phyloP scores from a whole-genome alignment of 2,888 invertebrate species.

The Parnassius orleans region DNA sequence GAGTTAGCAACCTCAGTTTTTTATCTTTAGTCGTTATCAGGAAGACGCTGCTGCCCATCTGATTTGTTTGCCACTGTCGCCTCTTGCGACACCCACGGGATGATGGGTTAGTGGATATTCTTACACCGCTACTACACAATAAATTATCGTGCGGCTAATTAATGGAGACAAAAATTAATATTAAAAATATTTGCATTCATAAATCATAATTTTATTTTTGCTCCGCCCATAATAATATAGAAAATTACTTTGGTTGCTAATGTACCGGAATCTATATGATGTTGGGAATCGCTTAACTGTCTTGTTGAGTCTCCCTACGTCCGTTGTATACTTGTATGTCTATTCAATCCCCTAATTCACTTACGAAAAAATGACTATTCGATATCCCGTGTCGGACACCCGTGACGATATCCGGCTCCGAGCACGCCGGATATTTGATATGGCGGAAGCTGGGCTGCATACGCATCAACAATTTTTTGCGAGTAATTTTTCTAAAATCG shows the following conservation, averaged over 20 bases:
- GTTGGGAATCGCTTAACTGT: slow-evolving; percentile 51
- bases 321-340: slow-evolving; percentile 38
- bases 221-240: slow-evolving; percentile 9
- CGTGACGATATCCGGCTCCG: slow-evolving; percentile 64
- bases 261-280: slow-evolving; percentile 34
- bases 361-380: slow-evolving; percentile 75
- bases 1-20: too few relatives aligned
- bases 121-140: too few relatives aligned
- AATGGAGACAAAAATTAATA: not conserved
- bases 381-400: slow-evolving; percentile 60
- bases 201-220: slow-evolving; percentile 10
- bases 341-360: slow-evolving; percentile 67
- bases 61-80: too few relatives aligned
- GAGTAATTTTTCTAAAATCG: slow-evolving; percentile 10
- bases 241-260: slow-evolving; percentile 27
- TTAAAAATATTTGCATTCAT: slow-evolving; percentile 3
- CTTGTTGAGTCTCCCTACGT: slow-evolving; percentile 32
- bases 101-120: too few relatives aligned
- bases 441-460: slow-evolving; percentile 37
- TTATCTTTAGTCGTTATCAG: too few relatives aligned
- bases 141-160: not conserved
- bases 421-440: slow-evolving; percentile 52
- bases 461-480: slow-evolving; percentile 10
- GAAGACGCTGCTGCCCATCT: too few relatives aligned
- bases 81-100: too few relatives aligned